Percentiles rank a stretch among this genome's conserved stretches.
Evolutionary conservation across 2,888 invertebrate genomes (phyloP).

Genomic region (Antheraea yamamai): DNA sequence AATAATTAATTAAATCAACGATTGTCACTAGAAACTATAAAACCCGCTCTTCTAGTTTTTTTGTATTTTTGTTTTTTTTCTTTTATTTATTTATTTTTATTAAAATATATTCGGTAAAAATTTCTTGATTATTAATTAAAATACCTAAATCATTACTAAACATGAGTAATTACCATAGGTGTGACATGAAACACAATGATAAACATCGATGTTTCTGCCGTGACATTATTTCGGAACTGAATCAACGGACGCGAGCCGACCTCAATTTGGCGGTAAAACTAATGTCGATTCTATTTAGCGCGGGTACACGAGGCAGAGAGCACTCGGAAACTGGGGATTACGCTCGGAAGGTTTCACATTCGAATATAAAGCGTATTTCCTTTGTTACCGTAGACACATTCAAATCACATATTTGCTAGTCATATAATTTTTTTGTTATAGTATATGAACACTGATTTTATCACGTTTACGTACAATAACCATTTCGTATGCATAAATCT

Average conservation of each 20-base stretch:
- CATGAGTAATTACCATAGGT: slow-evolving; percentile 19
- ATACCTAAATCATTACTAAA: background rate
- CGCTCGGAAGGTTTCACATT: slow-evolving; percentile 45
- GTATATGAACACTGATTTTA: background rate
- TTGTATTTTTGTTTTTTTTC: too few species aligned
- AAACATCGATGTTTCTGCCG: slow-evolving; percentile 5
- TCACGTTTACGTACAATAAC: background rate
- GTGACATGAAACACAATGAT: slow-evolving; percentile 24
- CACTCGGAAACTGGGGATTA: slow-evolving; percentile 46
- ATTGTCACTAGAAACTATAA: too few species aligned
- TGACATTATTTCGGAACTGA: slow-evolving; percentile 37
- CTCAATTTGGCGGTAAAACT: slow-evolving; percentile 65
- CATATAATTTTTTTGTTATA: background rate
- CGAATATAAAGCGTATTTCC: slow-evolving; percentile 33
- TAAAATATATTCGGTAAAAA: too few species aligned
- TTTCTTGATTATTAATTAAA: background rate
- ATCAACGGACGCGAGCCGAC: slow-evolving; percentile 54
- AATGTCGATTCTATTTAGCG: slow-evolving; percentile 69
- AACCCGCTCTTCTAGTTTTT: too few species aligned
- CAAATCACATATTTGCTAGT: background rate
- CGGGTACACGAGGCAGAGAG: slow-evolving; percentile 40
- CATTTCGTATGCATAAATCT: background rate
- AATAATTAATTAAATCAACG: too few species aligned
- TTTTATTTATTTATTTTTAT: too few species aligned
- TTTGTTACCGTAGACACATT: slow-evolving; percentile 9